Evolutionary conservation across 2,797 vertebrate species (phyloP).

Genomic region (Myotis vivesi): DNA sequence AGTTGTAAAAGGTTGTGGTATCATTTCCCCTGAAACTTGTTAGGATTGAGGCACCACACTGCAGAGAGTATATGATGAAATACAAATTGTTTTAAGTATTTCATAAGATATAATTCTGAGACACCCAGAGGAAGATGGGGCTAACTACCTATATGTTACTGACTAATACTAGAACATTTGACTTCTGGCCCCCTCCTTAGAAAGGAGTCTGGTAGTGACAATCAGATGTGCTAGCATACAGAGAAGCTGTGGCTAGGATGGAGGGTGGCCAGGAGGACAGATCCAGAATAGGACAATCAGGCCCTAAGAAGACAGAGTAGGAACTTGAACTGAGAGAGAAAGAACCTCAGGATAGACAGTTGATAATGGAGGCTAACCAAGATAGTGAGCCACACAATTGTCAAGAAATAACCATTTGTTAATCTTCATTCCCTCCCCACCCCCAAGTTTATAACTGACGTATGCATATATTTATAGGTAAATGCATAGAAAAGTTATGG

Average conservation of each 20-base stretch:
- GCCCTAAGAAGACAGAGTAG: background rate
- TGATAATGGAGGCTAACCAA: background rate
- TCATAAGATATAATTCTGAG: constrained; percentile 1
- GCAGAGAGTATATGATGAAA: background rate
- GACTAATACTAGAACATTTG: background rate
- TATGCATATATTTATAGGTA: background rate
- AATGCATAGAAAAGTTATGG: background rate
- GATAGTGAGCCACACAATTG: background rate
- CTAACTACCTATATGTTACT: background rate
- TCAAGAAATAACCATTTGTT: background rate
- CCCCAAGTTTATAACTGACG: background rate
- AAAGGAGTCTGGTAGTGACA: background rate
- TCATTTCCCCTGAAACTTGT: background rate
- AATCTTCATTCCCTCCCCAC: background rate
- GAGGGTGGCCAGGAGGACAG: background rate
- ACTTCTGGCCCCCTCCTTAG: background rate
- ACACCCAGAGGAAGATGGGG: background rate
- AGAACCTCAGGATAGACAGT: background rate
- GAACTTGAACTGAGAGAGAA: background rate
- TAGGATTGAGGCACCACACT: background rate
- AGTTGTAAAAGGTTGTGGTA: background rate
- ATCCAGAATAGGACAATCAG: background rate
- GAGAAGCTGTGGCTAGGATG: background rate
- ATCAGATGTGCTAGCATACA: background rate
- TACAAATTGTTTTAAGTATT: background rate